A percentile compares a stretch with the other conserved stretches of the same genome.
phyloP scores from a whole-genome alignment of 2,888 invertebrate species.

The Papilio demoleus region DNA sequence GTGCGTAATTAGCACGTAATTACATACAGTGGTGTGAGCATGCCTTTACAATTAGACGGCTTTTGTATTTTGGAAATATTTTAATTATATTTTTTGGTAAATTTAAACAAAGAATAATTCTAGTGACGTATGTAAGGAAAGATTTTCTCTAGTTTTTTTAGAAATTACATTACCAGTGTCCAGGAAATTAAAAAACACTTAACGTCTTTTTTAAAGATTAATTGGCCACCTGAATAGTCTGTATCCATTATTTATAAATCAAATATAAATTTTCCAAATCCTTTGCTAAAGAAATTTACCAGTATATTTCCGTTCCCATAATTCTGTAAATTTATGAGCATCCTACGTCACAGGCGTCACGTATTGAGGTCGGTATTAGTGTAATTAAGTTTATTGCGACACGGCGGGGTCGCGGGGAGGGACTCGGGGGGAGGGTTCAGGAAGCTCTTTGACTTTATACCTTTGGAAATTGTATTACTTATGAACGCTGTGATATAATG shows the following conservation, averaged over 20 bases:
- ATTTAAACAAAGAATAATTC: neutral
- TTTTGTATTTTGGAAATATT: conserved; percentile 23
- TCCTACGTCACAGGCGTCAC: conserved; percentile 59
- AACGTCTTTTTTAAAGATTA: too few species aligned
- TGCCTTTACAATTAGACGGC: conserved; percentile 35
- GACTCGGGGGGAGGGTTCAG: conserved; percentile 42
- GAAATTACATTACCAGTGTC: too few species aligned
- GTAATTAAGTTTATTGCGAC: conserved; percentile 79
- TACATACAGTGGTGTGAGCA: conserved; percentile 54
- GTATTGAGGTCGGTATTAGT: conserved; percentile 72
- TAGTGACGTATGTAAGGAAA: too few species aligned
- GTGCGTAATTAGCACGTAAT: conserved; percentile 74
- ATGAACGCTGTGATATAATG: conserved; percentile 33
- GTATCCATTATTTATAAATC: too few species aligned
- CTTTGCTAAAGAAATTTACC: neutral
- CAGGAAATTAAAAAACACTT: too few species aligned
- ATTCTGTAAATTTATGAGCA: conserved; percentile 42
- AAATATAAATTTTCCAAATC: neutral
- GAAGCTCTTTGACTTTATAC: conserved; percentile 72
- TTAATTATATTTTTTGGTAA: neutral
- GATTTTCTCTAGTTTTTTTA: too few species aligned
- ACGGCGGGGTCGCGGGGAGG: conserved; percentile 44
- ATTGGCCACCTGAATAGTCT: too few species aligned
- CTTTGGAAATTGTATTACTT: conserved; percentile 72
- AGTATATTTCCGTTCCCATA: neutral